Evolutionary conservation across 1,140 invertebrate genomes (phyloP).

Genomic region (Stegodyphus mimosarum): DNA sequence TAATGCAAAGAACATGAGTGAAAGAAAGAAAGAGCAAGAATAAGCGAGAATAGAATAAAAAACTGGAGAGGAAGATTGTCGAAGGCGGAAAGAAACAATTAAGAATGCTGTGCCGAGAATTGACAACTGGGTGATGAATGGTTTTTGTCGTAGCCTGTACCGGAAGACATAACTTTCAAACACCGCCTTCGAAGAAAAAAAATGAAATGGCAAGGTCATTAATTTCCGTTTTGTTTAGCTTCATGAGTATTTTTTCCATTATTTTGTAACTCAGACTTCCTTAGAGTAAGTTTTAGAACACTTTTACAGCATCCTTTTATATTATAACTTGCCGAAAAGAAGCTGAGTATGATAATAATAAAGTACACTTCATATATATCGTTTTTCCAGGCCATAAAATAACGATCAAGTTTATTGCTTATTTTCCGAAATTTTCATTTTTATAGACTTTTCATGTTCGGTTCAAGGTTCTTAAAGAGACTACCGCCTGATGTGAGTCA

Average conservation of each 20-base stretch:
- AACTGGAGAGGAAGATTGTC: slow-evolving; percentile 28
- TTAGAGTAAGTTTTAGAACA: slow-evolving; percentile 39
- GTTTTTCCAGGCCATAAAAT: slow-evolving; percentile 20
- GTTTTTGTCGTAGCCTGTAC: slow-evolving; percentile 35
- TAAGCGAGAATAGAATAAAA: slow-evolving; percentile 15
- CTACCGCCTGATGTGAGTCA: no score
- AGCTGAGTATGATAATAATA: slow-evolving; percentile 50
- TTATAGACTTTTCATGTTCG: no score
- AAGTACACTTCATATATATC: slow-evolving; percentile 32
- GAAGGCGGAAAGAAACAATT: slow-evolving; percentile 59
- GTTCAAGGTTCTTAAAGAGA: no score
- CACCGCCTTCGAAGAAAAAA: slow-evolving; percentile 43
- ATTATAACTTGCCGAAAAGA: slow-evolving; percentile 27
- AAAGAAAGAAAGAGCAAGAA: slow-evolving; percentile 29
- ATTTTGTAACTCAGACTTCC: background rate
- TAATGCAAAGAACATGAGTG: slow-evolving; percentile 53
- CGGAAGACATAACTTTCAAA: slow-evolving; percentile 57
- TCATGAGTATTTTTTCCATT: slow-evolving; percentile 26
- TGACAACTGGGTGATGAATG: slow-evolving; percentile 58
- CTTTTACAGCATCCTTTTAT: slow-evolving; percentile 44
- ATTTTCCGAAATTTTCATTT: no score
- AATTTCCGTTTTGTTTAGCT: slow-evolving; percentile 60
- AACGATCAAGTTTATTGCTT: background rate
- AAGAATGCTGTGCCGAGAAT: slow-evolving; percentile 58
- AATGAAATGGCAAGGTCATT: slow-evolving; percentile 52